Conservation (phyloP, 2,113 vertebrate genomes). For the Semnornis frantzii region DNA sequence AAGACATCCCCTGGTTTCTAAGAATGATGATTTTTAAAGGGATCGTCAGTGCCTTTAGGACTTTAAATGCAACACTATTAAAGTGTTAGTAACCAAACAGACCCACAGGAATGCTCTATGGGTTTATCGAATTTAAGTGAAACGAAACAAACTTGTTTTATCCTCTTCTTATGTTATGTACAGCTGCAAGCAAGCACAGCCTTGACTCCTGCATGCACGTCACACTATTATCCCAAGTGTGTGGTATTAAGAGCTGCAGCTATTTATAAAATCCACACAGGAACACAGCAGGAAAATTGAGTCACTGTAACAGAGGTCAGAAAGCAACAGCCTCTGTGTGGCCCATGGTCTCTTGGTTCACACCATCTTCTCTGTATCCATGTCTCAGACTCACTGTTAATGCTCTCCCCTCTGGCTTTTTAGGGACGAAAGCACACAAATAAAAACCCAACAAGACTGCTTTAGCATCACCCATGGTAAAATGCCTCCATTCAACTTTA, state of each 20-base stretch:
- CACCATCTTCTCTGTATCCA: not conserved
- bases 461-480: not conserved
- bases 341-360: not conserved
- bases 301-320: not conserved
- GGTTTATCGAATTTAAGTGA: not conserved
- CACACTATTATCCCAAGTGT: not conserved
- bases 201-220: not conserved
- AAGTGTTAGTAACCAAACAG: not conserved
- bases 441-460: not conserved
- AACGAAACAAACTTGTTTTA: not conserved
- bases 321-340: not conserved
- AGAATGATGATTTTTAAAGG: not conserved
- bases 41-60: not conserved
- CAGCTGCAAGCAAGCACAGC: not conserved
- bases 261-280: not conserved
- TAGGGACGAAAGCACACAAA: not conserved
- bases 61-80: not conserved
- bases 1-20: not conserved
- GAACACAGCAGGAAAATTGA: not conserved
- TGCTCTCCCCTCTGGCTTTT: not conserved
- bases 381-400: not conserved
- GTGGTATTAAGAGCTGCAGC: not conserved
- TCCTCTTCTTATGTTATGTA: not conserved
- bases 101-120: not conserved
- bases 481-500: not conserved